Percentiles rank a stretch among this genome's conserved stretches.
phyloP scores from a whole-genome alignment of 2,113 vertebrate species.

The Nerophis ophidion region DNA sequence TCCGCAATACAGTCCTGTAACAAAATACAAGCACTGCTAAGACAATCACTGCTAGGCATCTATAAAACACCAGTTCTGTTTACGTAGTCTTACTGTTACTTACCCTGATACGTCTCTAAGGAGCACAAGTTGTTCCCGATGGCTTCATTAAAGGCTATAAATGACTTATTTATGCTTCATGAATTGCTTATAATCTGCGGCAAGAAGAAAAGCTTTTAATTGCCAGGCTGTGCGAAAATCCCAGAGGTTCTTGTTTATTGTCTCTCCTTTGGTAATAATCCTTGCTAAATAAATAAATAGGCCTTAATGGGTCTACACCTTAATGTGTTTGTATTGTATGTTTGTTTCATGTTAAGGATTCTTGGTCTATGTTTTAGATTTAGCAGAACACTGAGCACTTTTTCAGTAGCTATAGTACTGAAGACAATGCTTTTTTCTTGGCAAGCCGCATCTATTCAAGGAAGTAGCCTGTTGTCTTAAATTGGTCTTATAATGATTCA shows the following conservation, averaged over 20 bases:
- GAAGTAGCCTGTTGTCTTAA: too few species aligned
- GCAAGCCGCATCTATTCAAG: too few species aligned
- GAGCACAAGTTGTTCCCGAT: neutral
- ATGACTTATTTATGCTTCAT: neutral
- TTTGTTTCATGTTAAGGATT: neutral
- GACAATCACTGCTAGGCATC: neutral
- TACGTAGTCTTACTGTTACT: conserved; percentile 23
- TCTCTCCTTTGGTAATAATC: neutral
- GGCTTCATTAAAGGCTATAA: conserved; percentile 1
- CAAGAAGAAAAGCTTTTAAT: neutral
- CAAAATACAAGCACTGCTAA: neutral
- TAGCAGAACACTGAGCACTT: too few species aligned
- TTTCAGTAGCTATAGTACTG: too few species aligned
- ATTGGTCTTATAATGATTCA: too few species aligned
- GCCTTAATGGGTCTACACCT: too few species aligned
- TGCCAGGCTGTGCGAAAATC: neutral
- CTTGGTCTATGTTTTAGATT: neutral
- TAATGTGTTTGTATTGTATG: neutral
- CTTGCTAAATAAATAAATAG: neutral
- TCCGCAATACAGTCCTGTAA: too few species aligned
- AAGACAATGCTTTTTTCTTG: too few species aligned
- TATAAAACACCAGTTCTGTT: conserved; percentile 18
- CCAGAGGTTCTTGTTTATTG: neutral
- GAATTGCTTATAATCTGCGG: neutral
- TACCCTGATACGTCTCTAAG: neutral